phyloP scores from a whole-genome alignment of 2,797 vertebrate genomes.

The Siniperca undulata region DNA sequence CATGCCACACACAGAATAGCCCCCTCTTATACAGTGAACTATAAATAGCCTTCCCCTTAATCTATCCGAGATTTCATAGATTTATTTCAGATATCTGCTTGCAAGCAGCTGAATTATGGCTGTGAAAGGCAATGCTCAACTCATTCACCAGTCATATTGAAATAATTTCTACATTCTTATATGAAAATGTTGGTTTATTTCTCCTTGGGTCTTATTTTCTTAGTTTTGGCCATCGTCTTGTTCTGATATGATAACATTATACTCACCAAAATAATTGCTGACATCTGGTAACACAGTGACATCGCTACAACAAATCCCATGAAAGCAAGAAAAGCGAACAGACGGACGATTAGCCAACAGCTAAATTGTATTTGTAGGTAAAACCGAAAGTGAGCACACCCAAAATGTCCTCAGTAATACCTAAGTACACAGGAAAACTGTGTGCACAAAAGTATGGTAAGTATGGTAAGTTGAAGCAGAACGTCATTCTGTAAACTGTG shows the following conservation, averaged over 20 bases:
- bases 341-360: neutral
- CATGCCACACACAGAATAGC: conserved; percentile 60
- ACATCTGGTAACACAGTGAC: neutral
- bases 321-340: neutral
- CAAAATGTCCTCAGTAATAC: neutral
- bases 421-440: neutral
- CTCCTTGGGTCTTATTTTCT: neutral
- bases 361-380: neutral
- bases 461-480: neutral
- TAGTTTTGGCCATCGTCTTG: neutral
- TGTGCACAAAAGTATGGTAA: neutral
- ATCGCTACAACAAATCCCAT: neutral
- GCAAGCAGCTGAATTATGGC: conserved; percentile 38
- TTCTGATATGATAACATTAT: neutral
- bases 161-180: neutral
- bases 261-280: neutral
- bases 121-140: neutral
- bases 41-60: conserved; percentile 63
- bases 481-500: neutral
- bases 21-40: conserved; percentile 41
- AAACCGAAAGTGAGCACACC: neutral
- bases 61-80: conserved; percentile 61
- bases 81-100: conserved; percentile 55
- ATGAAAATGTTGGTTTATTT: neutral
- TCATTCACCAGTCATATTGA: too few relatives aligned